phyloP scores from a whole-genome alignment of 1,140 invertebrate genomes.

The Lamellibrachia luymesi region DNA sequence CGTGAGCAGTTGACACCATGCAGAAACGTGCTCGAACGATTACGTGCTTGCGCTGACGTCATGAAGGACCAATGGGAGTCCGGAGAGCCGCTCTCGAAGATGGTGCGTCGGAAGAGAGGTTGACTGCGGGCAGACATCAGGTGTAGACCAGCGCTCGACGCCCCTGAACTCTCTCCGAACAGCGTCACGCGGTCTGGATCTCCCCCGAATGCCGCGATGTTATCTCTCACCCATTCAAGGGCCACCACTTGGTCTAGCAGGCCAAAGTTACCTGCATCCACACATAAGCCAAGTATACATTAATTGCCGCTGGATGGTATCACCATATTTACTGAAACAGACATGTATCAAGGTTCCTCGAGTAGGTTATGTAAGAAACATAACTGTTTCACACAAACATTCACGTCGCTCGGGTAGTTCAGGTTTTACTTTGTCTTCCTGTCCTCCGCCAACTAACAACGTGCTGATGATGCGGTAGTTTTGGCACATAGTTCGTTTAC shows the following conservation, averaged over 20 bases:
- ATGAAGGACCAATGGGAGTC: conserved; percentile 86
- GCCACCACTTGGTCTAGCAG: conserved; percentile 67
- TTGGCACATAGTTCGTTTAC: no score
- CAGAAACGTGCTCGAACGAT: conserved; percentile 59
- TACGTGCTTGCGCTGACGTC: conserved; percentile 75
- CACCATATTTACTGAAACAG: no score
- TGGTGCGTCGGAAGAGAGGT: conserved; percentile 77
- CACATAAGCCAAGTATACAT: background rate
- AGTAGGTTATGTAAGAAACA: no score
- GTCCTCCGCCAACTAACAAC: no score
- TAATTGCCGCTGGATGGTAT: no score
- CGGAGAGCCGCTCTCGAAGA: conserved; percentile 61
- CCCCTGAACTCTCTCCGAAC: conserved; percentile 79
- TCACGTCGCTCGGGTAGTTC: no score
- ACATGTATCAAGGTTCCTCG: no score
- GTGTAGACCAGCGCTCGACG: conserved; percentile 84
- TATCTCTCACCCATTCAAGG: conserved; percentile 62
- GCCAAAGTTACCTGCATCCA: conserved; percentile 61
- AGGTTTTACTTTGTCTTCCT: no score
- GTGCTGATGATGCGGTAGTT: no score
- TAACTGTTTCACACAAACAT: no score
- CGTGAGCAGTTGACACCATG: conserved; percentile 16
- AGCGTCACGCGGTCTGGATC: conserved; percentile 42
- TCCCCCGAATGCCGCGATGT: conserved; percentile 49
- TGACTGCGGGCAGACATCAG: conserved; percentile 77